Evolutionary conservation across 2,797 vertebrate genomes (phyloP), one percentile per base, ranked within the genome.

Genomic region (Ptychadena robeensis): DNA sequence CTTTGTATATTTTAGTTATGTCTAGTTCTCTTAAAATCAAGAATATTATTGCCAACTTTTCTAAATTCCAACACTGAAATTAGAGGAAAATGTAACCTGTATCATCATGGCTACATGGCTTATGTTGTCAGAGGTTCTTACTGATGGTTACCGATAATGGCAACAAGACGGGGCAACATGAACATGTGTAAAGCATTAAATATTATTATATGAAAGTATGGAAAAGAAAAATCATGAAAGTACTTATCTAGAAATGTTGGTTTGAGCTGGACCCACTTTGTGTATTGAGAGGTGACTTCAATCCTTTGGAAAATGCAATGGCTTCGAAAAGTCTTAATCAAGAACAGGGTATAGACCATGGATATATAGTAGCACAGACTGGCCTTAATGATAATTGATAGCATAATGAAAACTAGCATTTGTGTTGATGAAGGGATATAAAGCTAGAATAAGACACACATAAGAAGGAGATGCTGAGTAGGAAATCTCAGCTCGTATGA

Each of bases 231-330:
- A 53, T 53, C 5, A 22, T 53, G 18, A 22, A 53, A 53, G 4
- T 53, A 1, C 44, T 6, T 22, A 53, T 9, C 44, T 53, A 53
- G 44, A 22, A 53, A 6, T 53, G 18, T 53, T 53, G 44, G 44
- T 53, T 53, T 53, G 18, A 53, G 38, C 12, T 67, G 9, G 63
- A 25, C 65, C 31, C 40, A 34, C 27, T 30, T 40, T 78, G 28
- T 9, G 14, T n/a, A 4, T 12, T 25, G 9, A 10, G 34, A 15
- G 9, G 12, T 66, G 37, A 35, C 10, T 34, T 18, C 32, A 11
- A 78, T 78, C 75, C 67, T 31, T 53, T 30, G 64, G 44, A 78
- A 67, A n/a, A 66, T 25, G 63, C 11, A n/a, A 22, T 31, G 75
- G 66, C 63, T 67, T 64, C 18, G 32, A 22, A 5, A 64, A 77